Conservation (phyloP, 2,113 vertebrate species). For the Oxyura jamaicensis region DNA sequence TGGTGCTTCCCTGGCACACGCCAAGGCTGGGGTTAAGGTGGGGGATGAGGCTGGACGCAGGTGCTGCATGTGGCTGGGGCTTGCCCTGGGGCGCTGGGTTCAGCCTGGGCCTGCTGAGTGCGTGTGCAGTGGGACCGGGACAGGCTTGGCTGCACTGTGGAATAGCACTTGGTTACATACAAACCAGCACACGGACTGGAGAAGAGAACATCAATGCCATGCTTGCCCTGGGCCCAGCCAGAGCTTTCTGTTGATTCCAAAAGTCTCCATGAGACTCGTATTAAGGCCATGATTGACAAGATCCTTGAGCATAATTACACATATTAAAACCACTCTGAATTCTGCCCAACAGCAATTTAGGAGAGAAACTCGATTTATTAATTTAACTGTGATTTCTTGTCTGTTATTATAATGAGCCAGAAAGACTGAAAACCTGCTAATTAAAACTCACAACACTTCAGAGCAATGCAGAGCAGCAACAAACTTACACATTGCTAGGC, state of each 20-base stretch:
- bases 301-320: neutral
- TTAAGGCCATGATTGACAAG: neutral
- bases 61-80: neutral
- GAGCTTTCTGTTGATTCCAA: neutral
- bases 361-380: neutral
- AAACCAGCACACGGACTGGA: accelerated
- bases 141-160: accelerated
- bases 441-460: neutral
- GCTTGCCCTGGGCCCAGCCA: neutral
- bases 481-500: neutral
- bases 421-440: conserved; percentile 7
- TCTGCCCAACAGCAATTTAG: conserved; percentile 1
- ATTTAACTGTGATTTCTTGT: conserved; percentile 17
- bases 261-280: neutral
- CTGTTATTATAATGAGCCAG: neutral
- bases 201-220: accelerated
- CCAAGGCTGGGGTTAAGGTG: neutral
- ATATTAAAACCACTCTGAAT: neutral
- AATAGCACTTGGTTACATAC: accelerated
- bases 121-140: neutral
- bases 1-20: too few relatives aligned
- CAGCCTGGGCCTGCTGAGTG: neutral
- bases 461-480: neutral
- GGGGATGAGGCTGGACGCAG: neutral
- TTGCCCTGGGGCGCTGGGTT: too few relatives aligned